phyloP scores from a whole-genome alignment of 1,140 invertebrate species.

The Ctenoplectra terminalis region DNA sequence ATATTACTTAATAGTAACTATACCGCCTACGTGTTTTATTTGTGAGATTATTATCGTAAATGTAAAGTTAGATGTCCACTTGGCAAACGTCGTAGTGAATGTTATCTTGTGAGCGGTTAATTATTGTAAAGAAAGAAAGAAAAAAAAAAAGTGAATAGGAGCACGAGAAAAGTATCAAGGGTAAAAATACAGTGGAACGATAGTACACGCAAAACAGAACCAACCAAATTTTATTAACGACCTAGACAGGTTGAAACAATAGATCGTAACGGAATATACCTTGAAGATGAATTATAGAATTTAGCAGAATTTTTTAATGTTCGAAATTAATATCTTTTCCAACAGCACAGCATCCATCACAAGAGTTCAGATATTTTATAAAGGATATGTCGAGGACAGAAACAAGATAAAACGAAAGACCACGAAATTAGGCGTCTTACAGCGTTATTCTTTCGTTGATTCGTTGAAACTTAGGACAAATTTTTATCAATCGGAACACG shows the following conservation, averaged over 20 bases:
- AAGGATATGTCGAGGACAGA: neutral
- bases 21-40: conserved; percentile 65
- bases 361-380: conserved; percentile 16
- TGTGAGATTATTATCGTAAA: conserved; percentile 67
- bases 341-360: conserved; percentile 25
- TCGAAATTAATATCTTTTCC: conserved; percentile 47
- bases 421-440: neutral
- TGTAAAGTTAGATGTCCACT: conserved; percentile 61
- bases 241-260: conserved; percentile 24
- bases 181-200: neutral
- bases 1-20: conserved; percentile 40
- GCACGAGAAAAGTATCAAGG: too few relatives aligned
- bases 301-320: conserved; percentile 59
- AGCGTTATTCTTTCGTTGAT: conserved; percentile 11
- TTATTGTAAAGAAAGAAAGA: neutral
- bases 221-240: conserved; percentile 52
- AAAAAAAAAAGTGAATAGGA: neutral
- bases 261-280: conserved; percentile 20
- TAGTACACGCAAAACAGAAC: conserved; percentile 47
- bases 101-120: conserved; percentile 40
- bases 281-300: conserved; percentile 30
- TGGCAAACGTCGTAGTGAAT: conserved; percentile 37
- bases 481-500: neutral
- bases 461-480: neutral
- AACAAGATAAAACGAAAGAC: neutral